A percentile compares a stretch with the other conserved stretches of the same genome.
Evolutionary conservation across 2,797 vertebrate species (phyloP).

Genomic region (Melanotaenia pygmaea): DNA sequence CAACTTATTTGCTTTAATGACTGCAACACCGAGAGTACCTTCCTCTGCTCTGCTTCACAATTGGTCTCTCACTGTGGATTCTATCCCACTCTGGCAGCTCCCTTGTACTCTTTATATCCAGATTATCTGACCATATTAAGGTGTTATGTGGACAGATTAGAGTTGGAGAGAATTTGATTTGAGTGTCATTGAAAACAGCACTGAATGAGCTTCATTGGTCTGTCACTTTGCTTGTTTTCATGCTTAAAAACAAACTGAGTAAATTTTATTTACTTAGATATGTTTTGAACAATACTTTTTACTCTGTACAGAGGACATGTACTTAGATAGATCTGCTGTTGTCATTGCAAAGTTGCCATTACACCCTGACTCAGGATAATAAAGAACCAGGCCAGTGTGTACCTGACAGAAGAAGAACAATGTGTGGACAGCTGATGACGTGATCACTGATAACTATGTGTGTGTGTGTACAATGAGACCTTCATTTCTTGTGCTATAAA

Average conservation of each 20-base stretch:
- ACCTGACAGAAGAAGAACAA: too few relatives aligned
- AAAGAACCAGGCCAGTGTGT: too few relatives aligned
- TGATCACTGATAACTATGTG: too few relatives aligned
- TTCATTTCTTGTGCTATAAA: too few relatives aligned
- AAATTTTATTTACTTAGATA: constrained; percentile 3
- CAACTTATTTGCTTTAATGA: constrained; percentile 11
- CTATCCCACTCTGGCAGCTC: constrained; percentile 24
- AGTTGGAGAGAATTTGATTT: constrained; percentile 68
- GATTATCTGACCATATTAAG: constrained; percentile 76
- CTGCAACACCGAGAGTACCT: constrained; percentile 3
- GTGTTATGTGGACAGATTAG: constrained; percentile 74
- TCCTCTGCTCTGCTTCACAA: constrained; percentile 10
- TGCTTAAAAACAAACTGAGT: not conserved
- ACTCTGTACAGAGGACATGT: too few relatives aligned
- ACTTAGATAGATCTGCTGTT: too few relatives aligned
- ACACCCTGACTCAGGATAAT: too few relatives aligned
- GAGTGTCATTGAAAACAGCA: constrained; percentile 65
- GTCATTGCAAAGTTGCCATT: too few relatives aligned
- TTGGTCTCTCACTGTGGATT: constrained; percentile 15
- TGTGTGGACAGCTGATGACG: too few relatives aligned
- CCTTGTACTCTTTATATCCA: constrained; percentile 53
- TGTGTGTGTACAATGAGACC: too few relatives aligned
- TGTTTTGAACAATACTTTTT: too few relatives aligned
- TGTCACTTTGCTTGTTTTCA: constrained; percentile 16
- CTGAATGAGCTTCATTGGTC: constrained; percentile 40